A percentile compares a stretch with the other conserved stretches of the same genome.
Conservation (phyloP, 2,113 vertebrate species). For the Capreolus pygargus region DNA sequence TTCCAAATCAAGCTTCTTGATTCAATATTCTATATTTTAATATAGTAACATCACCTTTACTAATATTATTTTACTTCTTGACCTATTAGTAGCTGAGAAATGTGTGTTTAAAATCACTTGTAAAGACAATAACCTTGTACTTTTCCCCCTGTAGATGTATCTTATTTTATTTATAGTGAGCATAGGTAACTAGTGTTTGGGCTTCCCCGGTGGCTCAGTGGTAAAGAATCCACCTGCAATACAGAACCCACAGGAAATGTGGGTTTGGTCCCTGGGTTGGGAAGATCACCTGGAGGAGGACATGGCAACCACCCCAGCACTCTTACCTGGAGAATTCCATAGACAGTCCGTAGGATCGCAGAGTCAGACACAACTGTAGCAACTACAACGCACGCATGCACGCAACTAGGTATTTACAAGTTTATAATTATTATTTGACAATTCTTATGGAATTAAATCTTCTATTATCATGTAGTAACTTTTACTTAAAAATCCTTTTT, state of each 20-base stretch:
- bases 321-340: background rate
- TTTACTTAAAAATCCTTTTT: background rate
- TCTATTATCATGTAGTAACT: background rate
- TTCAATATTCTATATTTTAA: background rate
- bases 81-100: background rate
- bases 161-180: background rate
- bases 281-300: background rate
- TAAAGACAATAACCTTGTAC: background rate
- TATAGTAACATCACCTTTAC: background rate
- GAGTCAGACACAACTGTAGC: background rate
- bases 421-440: background rate
- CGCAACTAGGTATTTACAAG: background rate
- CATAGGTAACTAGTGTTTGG: background rate
- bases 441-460: background rate
- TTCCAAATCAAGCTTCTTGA: background rate
- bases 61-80: background rate
- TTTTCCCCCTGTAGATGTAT: background rate
- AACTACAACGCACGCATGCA: background rate
- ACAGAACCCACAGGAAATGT: background rate
- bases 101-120: background rate
- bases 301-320: background rate
- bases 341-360: rapidly evolving
- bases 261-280: background rate
- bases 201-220: background rate
- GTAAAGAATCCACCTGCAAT: background rate